phyloP scores from a whole-genome alignment of 2,888 invertebrate species.

The Boloria selene region DNA sequence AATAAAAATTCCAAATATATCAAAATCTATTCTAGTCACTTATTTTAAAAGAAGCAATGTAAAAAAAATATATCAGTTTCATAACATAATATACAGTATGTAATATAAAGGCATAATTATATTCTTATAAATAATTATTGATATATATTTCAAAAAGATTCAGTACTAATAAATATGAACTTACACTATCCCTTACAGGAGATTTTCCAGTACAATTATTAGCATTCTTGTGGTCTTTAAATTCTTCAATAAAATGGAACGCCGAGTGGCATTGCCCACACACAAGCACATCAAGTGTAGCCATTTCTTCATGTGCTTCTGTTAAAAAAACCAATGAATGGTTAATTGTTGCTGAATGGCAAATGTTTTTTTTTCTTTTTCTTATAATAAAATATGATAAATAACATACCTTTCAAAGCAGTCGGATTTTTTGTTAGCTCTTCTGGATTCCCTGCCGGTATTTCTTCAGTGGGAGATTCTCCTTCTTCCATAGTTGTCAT shows the following conservation, averaged over 20 bases:
- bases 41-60: no score
- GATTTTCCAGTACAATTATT: constrained; percentile 84
- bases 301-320: constrained; percentile 90
- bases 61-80: no score
- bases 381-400: background rate
- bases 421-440: constrained; percentile 84
- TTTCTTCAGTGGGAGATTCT: constrained; percentile 61
- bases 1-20: background rate
- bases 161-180: constrained; percentile 46
- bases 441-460: constrained; percentile 79
- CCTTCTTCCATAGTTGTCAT: constrained; percentile 74
- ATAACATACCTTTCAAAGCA: constrained; percentile 81
- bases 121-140: no score
- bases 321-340: constrained; percentile 26
- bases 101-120: no score
- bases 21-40: background rate
- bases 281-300: constrained; percentile 88
- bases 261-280: constrained; percentile 92
- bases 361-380: background rate
- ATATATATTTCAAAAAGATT: background rate
- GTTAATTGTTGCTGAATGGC: background rate
- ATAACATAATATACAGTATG: no score
- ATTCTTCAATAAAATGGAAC: constrained; percentile 90
- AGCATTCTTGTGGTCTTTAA: constrained; percentile 86
- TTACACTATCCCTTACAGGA: constrained; percentile 85